Conservation (phyloP, 2,797 vertebrate genomes). For the Macroramphosus scolopax region DNA sequence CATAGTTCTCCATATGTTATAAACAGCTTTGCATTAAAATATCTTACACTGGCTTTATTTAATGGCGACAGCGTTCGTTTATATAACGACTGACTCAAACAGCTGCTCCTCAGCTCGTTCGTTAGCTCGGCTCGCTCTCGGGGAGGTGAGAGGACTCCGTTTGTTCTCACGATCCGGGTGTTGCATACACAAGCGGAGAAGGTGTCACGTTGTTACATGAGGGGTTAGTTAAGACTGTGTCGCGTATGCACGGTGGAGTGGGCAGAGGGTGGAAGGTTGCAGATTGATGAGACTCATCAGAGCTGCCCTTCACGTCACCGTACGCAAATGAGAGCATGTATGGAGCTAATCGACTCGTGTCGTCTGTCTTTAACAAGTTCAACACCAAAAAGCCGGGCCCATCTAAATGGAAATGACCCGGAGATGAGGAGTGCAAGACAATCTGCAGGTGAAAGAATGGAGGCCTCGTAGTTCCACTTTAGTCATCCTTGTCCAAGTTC, state of each 20-base stretch:
- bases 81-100: neutral
- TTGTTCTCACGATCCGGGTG: conserved; percentile 5
- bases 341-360: conserved; percentile 45
- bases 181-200: conserved; percentile 8
- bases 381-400: conserved; percentile 27
- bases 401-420: conserved; percentile 69
- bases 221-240: conserved; percentile 20
- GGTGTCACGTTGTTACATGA: conserved; percentile 8
- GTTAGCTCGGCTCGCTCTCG: neutral
- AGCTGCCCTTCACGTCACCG: conserved; percentile 33
- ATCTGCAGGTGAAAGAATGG: conserved; percentile 56
- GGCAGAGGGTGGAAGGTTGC: neutral
- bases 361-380: conserved; percentile 39
- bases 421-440: too few relatives aligned
- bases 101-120: neutral
- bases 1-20: neutral
- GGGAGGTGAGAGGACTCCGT: conserved; percentile 5
- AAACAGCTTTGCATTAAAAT: conserved; percentile 1
- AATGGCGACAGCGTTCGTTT: too few relatives aligned
- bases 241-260: too few relatives aligned
- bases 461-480: too few relatives aligned
- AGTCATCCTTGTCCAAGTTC: too few relatives aligned
- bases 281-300: conserved; percentile 40
- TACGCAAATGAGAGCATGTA: conserved; percentile 22
- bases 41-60: neutral